phyloP scores from a whole-genome alignment of 1,140 invertebrate genomes.

The Drosophila guanche region DNA sequence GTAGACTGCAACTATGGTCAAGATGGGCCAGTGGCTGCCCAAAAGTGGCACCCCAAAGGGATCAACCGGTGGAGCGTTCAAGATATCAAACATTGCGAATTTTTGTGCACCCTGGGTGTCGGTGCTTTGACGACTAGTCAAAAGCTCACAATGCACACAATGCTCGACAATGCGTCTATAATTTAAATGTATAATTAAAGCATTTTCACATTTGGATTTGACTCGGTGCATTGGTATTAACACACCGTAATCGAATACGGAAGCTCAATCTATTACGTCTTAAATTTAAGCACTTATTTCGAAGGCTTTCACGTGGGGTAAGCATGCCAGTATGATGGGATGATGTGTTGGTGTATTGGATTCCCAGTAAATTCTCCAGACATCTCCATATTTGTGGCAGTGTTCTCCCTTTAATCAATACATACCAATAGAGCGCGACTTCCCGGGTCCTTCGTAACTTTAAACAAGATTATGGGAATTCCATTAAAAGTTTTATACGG shows the following conservation, averaged over 20 bases:
- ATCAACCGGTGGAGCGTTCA: slow-evolving; percentile 27
- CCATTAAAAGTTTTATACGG: slow-evolving; percentile 67
- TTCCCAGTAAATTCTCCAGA: background rate
- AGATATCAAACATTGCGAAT: slow-evolving; percentile 30
- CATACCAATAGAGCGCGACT: slow-evolving; percentile 10
- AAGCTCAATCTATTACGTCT: too few relatives aligned
- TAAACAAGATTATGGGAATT: slow-evolving; percentile 69
- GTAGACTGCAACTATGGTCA: slow-evolving; percentile 88
- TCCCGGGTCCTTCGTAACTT: slow-evolving; percentile 29
- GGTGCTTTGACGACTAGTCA: slow-evolving; percentile 6
- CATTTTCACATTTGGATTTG: too few relatives aligned
- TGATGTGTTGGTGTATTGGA: background rate
- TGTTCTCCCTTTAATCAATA: slow-evolving; percentile 20
- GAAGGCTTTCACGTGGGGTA: too few relatives aligned
- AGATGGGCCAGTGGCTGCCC: slow-evolving; percentile 88
- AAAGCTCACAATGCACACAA: too few relatives aligned
- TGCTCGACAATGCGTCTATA: too few relatives aligned
- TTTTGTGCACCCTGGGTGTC: slow-evolving; percentile 3
- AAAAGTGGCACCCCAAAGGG: slow-evolving; percentile 85
- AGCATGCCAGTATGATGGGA: too few relatives aligned
- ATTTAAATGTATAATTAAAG: too few relatives aligned
- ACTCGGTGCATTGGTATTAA: too few relatives aligned
- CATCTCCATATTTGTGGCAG: too few relatives aligned
- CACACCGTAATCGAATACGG: too few relatives aligned
- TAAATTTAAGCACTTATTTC: too few relatives aligned